Conservation (phyloP, 2,113 vertebrate genomes). For the Promerops cafer region DNA sequence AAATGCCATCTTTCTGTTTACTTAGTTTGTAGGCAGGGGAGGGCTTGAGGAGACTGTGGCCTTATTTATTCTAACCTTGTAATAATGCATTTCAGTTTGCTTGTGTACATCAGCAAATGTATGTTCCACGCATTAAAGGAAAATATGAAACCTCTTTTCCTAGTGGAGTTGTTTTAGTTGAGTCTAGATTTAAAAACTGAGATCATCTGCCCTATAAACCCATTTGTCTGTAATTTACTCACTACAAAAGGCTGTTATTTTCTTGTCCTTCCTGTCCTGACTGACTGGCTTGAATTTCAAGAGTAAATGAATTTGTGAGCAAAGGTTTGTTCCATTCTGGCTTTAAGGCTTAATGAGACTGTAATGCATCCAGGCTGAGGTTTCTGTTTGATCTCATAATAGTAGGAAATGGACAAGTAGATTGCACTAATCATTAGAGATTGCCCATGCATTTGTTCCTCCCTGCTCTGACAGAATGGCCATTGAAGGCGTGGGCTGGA, state of each 20-base stretch:
- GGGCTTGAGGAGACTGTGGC: background rate
- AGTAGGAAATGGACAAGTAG: conserved; percentile 10
- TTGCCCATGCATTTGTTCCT: background rate
- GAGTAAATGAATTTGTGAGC: conserved; percentile 37
- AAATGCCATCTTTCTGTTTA: background rate
- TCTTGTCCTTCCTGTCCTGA: background rate
- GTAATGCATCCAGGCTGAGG: conserved; percentile 7
- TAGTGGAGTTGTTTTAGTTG: background rate
- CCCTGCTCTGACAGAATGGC: background rate
- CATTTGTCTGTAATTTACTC: background rate
- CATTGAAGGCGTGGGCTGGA: background rate
- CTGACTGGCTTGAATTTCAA: conserved; percentile 40
- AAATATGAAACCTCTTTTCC: background rate
- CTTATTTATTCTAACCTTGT: background rate
- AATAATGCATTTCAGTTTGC: background rate
- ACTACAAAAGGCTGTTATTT: background rate
- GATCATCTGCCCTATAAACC: background rate
- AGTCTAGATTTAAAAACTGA: background rate
- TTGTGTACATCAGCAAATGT: background rate
- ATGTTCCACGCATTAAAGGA: background rate
- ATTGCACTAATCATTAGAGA: background rate
- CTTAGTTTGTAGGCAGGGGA: background rate
- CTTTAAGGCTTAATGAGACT: conserved; percentile 27
- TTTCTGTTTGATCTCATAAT: conserved; percentile 9
- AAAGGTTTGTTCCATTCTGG: conserved; percentile 15